Conservation (phyloP, 30 jellyfish, hydroid and myxozoan species). For the Pelagia noctiluca region DNA sequence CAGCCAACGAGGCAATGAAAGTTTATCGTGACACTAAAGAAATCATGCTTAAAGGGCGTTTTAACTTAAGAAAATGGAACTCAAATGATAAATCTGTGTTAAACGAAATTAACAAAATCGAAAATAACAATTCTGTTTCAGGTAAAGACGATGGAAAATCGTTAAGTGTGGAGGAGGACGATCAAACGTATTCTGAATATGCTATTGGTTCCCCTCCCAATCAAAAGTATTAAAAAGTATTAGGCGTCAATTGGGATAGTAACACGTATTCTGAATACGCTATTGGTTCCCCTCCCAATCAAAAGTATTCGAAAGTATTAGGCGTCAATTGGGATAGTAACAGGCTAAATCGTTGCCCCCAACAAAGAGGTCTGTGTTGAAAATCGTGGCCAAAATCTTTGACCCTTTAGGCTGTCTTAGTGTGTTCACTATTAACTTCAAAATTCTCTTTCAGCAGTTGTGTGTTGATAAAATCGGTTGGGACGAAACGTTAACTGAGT, state of each 20-base stretch:
- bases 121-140: neutral
- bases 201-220: conserved; percentile 7
- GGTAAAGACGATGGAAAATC: neutral
- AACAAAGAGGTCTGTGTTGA: conserved; percentile 61
- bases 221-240: neutral
- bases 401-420: conserved; percentile 81
- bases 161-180: conserved; percentile 19
- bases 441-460: conserved; percentile 51
- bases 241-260: conserved; percentile 48
- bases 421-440: conserved; percentile 33
- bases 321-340: neutral
- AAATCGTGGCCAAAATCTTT: conserved; percentile 46
- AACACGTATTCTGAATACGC: no score
- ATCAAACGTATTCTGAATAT: conserved; percentile 26
- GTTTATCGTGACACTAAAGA: conserved; percentile 28
- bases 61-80: conserved; percentile 47
- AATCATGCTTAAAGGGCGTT: conserved; percentile 30
- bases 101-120: neutral
- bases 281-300: no score
- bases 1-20: conserved; percentile 12
- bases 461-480: conserved; percentile 54
- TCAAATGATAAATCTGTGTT: neutral
- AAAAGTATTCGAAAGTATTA: no score
- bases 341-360: conserved; percentile 33
- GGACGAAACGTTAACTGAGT: conserved; percentile 55